phyloP scores from a whole-genome alignment of 2,113 vertebrate species.

The Mesoclemmys tuberculata region DNA sequence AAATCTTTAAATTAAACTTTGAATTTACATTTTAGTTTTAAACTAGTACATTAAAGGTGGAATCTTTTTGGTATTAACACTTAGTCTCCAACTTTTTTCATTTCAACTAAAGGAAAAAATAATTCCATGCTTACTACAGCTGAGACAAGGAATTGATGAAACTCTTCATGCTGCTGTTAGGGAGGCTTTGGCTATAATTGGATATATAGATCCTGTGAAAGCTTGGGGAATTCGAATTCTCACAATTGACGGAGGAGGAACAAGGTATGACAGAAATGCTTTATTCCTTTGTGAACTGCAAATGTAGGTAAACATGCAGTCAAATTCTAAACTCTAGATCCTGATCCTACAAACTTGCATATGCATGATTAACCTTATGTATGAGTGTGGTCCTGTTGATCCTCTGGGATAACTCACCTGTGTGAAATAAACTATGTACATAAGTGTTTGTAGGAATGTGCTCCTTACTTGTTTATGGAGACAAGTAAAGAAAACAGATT shows the following conservation, averaged over 20 bases:
- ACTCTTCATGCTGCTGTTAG: constrained; percentile 90
- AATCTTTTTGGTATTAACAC: background rate
- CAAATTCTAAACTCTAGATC: background rate
- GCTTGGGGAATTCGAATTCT: constrained; percentile 91
- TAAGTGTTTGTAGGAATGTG: background rate
- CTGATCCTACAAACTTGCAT: background rate
- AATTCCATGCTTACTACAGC: constrained; percentile 89
- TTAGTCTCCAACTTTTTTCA: background rate
- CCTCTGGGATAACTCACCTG: background rate
- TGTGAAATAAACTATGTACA: background rate
- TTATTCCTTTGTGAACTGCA: background rate
- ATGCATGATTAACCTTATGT: background rate
- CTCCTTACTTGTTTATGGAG: background rate
- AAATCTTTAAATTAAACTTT: background rate
- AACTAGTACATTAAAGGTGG: background rate
- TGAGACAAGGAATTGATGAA: constrained; percentile 88
- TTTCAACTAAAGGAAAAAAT: constrained; percentile 84
- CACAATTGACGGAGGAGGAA: constrained; percentile 95
- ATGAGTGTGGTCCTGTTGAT: background rate
- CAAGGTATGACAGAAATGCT: constrained; percentile 81
- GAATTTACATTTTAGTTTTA: background rate
- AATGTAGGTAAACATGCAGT: background rate
- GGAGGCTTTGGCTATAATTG: constrained; percentile 91
- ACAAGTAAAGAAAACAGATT: background rate
- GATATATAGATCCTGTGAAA: constrained; percentile 90